Evolutionary conservation across 2,797 vertebrate species (phyloP).

Genomic region (Lepus townsendii): DNA sequence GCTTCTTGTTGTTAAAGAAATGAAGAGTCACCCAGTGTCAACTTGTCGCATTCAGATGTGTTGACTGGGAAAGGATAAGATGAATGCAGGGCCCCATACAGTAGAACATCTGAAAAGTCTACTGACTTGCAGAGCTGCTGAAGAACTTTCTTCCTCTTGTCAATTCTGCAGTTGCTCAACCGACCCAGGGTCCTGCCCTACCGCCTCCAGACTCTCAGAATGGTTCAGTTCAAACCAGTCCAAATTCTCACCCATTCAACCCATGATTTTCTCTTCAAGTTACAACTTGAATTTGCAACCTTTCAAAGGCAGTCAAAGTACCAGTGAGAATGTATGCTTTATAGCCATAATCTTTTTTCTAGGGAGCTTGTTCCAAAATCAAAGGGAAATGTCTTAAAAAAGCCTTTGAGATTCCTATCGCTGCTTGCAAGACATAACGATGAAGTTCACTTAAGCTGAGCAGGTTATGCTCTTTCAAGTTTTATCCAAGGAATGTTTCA

Average conservation of each 20-base stretch:
- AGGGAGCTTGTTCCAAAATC: slow-evolving; percentile 64
- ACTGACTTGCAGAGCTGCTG: background rate
- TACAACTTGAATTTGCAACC: slow-evolving; percentile 30
- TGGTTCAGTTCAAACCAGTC: background rate
- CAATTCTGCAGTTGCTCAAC: background rate
- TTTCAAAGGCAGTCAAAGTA: slow-evolving; percentile 44
- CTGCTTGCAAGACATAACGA: slow-evolving; percentile 55
- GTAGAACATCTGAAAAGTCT: background rate
- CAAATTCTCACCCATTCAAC: background rate
- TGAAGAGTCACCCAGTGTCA: background rate
- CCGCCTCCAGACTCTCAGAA: background rate
- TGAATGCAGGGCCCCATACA: background rate
- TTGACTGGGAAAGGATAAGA: background rate
- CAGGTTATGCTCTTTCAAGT: slow-evolving; percentile 15
- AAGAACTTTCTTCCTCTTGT: background rate
- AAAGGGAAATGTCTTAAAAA: slow-evolving; percentile 55
- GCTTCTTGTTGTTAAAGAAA: background rate
- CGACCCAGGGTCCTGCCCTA: background rate
- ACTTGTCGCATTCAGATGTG: background rate
- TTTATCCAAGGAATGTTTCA: slow-evolving; percentile 51
- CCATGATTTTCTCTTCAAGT: background rate
- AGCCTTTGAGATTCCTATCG: background rate
- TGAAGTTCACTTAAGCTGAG: slow-evolving; percentile 23
- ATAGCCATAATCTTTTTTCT: slow-evolving; percentile 27
- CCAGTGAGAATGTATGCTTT: background rate